Evolutionary conservation across 2,113 vertebrate genomes (phyloP), one percentile per base, ranked within the genome.

Genomic region (Numida meleagris): DNA sequence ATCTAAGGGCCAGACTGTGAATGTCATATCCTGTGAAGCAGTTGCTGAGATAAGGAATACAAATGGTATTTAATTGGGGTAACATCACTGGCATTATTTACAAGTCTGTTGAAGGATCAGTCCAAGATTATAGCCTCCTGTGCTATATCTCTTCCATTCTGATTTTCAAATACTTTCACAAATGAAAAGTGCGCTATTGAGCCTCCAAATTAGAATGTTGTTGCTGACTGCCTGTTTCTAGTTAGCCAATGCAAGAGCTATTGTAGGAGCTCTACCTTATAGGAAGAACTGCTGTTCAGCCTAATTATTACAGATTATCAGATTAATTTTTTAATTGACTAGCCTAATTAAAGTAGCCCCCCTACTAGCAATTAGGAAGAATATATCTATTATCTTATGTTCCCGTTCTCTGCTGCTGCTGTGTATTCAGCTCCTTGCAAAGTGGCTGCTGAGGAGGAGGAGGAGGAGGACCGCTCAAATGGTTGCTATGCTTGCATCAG

Each of bases 261-360:
- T 46, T 72, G n/a, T 86, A 45, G 80, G 75, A 92, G 7, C 57
- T 92, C 59, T 83, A 71, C 59, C 33, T 90, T 79, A 78, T 53
- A 42, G 81, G 81, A 89, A 58, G 62, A 94, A 77, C 74, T 88
- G 51, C 67, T 90, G 77, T 86, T 96, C 90, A 62, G 82, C 51
- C 91, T 92, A 94, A 96, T 97, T 94, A 96, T 95, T 91, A 73
- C 76, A 93, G 93, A 95, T 95, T 93, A 96, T 95, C 96, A 95
- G 94, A 92, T 96, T 95, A 86, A 91, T 95, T 91, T 97, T 95
- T 96, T 76, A 94, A 94, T 96, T 95, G 93, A 68, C 33, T 59
- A 75, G 88, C 72, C 84, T 94, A 88, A 85, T 93, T 96, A 95
- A 97, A 94, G 70, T 92, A 94, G 71, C 33, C 86, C 68, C 57